phyloP scores from a whole-genome alignment of 2,113 vertebrate genomes.

The Forbesichthys agassizii region DNA sequence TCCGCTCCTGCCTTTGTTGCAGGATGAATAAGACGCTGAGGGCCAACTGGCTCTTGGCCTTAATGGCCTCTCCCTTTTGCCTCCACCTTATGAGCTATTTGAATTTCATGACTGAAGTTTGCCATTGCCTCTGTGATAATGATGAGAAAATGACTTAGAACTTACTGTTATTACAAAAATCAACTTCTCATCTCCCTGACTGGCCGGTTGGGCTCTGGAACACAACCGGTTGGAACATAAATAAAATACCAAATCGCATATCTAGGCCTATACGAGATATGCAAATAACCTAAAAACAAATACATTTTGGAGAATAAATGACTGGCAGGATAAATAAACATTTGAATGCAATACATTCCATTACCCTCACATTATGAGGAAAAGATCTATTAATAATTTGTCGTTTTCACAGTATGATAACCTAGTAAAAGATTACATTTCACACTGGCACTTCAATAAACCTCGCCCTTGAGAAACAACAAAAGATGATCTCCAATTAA shows the following conservation, averaged over 20 bases:
- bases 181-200: not conserved
- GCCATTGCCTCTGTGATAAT: conserved; percentile 25
- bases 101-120: conserved; percentile 49
- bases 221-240: not conserved
- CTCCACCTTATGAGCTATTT: conserved; percentile 31
- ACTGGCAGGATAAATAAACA: not conserved
- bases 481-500: conserved; percentile 69
- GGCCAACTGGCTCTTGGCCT: conserved; percentile 47
- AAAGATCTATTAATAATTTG: not conserved
- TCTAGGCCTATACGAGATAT: not conserved
- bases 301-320: not conserved
- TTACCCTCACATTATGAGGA: not conserved
- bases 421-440: not conserved
- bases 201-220: not conserved
- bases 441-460: not conserved
- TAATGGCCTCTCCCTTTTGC: conserved; percentile 46
- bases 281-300: conserved; percentile 5
- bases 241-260: conserved; percentile 2
- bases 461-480: conserved; percentile 54
- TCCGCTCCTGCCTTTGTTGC: conserved; percentile 44
- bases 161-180: conserved; percentile 41
- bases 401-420: not conserved
- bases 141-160: conserved; percentile 22
- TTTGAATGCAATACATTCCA: not conserved
- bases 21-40: conserved; percentile 54